These are phyloP conservation scores for Cephus cinctus DNA, from an alignment of 1,140 invertebrate genomes.

Conservation along the genomic window DNA sequence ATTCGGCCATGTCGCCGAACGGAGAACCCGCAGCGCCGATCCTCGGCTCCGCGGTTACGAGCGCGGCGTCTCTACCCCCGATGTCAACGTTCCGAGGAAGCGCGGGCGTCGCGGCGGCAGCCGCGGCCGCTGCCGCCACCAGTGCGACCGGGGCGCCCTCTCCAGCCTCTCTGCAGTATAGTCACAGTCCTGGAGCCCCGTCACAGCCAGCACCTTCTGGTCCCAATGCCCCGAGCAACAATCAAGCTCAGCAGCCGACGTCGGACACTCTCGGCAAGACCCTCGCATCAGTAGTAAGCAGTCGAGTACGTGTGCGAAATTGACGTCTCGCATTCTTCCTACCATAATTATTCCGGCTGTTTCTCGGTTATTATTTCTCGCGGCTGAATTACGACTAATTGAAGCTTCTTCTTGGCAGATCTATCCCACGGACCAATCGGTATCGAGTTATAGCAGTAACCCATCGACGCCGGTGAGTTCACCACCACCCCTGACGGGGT, in stretches of 20 bases:
- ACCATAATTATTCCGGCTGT: no score
- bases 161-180: slow-evolving; percentile 60
- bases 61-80: slow-evolving; percentile 76
- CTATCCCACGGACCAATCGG: slow-evolving; percentile 83
- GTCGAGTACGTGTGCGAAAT: slow-evolving; percentile 44
- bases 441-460: slow-evolving; percentile 88
- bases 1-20: slow-evolving; percentile 61
- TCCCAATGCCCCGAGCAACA: slow-evolving; percentile 54
- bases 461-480: slow-evolving; percentile 86
- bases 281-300: slow-evolving; percentile 69
- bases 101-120: slow-evolving; percentile 52
- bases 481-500: slow-evolving; percentile 73
- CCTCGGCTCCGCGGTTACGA: slow-evolving; percentile 59
- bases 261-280: slow-evolving; percentile 78
- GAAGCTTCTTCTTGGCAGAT: slow-evolving; percentile 62
- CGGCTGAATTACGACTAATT: not conserved
- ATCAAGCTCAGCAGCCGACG: slow-evolving; percentile 56
- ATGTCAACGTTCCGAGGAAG: slow-evolving; percentile 88
- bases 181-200: slow-evolving; percentile 49
- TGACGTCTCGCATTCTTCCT: no score
- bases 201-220: slow-evolving; percentile 54
- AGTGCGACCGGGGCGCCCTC: slow-evolving; percentile 57
- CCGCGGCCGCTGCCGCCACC: no score
- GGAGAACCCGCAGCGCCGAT: slow-evolving; percentile 52
- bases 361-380: no score